phyloP scores from a whole-genome alignment of 2,113 vertebrate genomes.

The Diglossa brunneiventris region DNA sequence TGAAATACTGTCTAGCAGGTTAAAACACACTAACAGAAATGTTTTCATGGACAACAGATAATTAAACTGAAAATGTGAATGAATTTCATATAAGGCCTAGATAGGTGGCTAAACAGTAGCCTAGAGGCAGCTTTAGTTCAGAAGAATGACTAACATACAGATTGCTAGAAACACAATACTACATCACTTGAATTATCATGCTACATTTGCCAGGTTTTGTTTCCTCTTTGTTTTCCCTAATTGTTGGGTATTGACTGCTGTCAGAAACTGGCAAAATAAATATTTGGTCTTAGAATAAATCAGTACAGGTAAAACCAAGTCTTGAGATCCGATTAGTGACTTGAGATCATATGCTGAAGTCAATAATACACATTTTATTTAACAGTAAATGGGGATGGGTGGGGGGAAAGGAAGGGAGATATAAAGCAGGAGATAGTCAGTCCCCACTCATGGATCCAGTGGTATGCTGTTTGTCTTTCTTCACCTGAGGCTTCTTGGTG shows the following conservation, averaged over 20 bases:
- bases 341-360: not conserved
- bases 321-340: not conserved
- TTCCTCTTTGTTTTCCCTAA: not conserved
- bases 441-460: fast-evolving
- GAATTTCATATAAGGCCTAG: not conserved
- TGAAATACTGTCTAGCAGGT: not conserved
- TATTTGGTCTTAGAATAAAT: not conserved
- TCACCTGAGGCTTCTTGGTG: not conserved
- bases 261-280: not conserved
- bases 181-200: not conserved
- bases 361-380: not conserved
- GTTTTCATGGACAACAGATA: not conserved
- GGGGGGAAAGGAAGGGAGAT: not conserved
- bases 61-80: not conserved
- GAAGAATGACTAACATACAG: not conserved
- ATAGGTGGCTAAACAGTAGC: not conserved
- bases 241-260: not conserved
- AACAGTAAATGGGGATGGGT: not conserved
- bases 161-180: not conserved
- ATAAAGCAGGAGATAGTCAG: not conserved
- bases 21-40: not conserved
- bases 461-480: not conserved
- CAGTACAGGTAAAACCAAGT: not conserved
- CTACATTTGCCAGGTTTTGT: not conserved
- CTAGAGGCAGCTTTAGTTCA: not conserved